Base-by-base conservation (phyloP, 2,113 vertebrate genomes). In the Eubucco bourcierii region DNA sequence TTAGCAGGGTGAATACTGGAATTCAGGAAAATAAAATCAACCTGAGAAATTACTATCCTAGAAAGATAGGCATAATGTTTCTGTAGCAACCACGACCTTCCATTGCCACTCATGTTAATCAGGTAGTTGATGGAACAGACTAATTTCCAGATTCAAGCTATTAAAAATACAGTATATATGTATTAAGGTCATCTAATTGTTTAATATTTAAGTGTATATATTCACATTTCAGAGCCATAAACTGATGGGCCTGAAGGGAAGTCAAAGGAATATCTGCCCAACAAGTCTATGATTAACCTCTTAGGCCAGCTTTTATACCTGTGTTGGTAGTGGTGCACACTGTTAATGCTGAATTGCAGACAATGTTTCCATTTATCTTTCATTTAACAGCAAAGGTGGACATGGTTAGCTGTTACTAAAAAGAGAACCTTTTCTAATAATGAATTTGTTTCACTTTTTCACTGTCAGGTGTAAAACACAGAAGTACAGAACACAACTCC, bases 401-500 rank as follows among this genome's bases (percentile, higher is more conserved):
- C 16, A 29, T 33, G 7, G 16, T 67, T 74, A 53, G 28, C 20
- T 50, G 14, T 71, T 50, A 75, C 39, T 66, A n/a, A 80, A 46
- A 80, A 21, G 4, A 20, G 29, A 67, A 74, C 39, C 8, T 10
- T 93, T 85, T 66, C 58, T 87, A 53, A 90, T 19, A 53, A 90
- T 24, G 21, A 50, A 6, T 29, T 94, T 82, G 6, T 46, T 67
- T 64, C 78, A 15, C 21, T 59, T 87, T 60, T 79, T 76, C 53
- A 34, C 94, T 85, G 71, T 70, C 88, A 99, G 98, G 98, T 73
- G 98, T 99, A 94, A 99, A 99, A 88, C 99, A 99, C 94, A 98
- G 98, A 96, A 99, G 99, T 97, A 98, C 98, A 6, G 98, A 98
- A 96, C 99, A 99, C 97, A 98, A 98, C 97, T 99, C 98, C 95